Conservation (phyloP, 2,113 vertebrate genomes). For the Mus musculus region DNA sequence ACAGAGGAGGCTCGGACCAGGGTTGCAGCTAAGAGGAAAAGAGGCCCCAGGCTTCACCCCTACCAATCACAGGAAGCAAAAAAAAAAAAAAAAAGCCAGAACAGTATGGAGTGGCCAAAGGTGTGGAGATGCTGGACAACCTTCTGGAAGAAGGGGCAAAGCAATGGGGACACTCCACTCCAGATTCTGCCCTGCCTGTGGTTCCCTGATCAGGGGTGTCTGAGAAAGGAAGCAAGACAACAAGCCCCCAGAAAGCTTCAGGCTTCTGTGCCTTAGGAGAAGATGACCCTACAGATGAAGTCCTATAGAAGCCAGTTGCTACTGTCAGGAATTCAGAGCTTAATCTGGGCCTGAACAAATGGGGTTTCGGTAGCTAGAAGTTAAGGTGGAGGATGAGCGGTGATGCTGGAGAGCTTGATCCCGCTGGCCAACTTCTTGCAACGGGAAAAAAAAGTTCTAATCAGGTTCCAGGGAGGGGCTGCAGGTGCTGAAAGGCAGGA, state of each 20-base stretch:
- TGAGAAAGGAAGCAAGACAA: background rate
- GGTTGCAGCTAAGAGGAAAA: background rate
- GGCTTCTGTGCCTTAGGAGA: background rate
- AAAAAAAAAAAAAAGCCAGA: background rate
- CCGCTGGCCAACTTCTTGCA: accelerated
- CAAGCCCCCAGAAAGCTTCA: background rate
- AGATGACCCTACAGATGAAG: background rate
- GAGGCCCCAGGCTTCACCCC: background rate
- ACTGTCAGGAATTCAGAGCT: background rate
- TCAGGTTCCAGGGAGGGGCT: accelerated
- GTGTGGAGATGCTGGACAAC: background rate
- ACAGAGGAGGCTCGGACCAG: background rate
- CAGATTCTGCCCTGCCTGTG: background rate
- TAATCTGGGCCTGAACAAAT: background rate
- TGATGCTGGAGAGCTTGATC: background rate
- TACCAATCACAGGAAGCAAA: background rate
- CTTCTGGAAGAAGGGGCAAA: background rate
- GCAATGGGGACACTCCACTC: background rate
- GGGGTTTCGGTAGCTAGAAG: background rate
- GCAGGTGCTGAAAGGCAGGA: background rate
- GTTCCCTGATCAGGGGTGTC: background rate
- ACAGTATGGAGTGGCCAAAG: background rate
- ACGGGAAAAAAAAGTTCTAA: too few relatives aligned
- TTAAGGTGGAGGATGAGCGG: background rate
- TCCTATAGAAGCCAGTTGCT: background rate